Conservation (phyloP, 2,888 invertebrate species). For the Erebia ligea region DNA sequence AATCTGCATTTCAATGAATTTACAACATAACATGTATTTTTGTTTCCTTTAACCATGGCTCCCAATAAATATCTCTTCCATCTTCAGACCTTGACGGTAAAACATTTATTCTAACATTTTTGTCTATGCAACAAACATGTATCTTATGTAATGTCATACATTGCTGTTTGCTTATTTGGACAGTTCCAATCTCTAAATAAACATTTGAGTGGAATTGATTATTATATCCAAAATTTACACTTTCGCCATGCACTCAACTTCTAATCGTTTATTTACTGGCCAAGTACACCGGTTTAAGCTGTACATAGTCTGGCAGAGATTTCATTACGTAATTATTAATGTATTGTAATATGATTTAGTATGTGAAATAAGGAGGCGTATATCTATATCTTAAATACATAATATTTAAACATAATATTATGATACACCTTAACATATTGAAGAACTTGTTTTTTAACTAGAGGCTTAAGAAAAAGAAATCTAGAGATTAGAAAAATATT, state of each 20-base stretch:
- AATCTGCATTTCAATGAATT: constrained; percentile 28
- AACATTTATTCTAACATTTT: constrained; percentile 47
- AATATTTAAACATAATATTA: too few relatives aligned
- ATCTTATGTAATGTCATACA: too few relatives aligned
- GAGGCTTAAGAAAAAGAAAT: background rate
- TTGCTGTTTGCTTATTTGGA: background rate
- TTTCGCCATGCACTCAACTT: too few relatives aligned
- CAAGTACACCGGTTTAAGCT: too few relatives aligned
- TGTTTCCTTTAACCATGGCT: constrained; percentile 16
- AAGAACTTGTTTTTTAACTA: background rate
- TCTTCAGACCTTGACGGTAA: constrained; percentile 1
- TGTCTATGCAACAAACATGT: background rate
- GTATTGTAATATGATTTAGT: too few relatives aligned
- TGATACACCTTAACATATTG: background rate
- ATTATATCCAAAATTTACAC: background rate
- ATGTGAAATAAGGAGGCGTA: too few relatives aligned
- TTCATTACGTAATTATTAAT: too few relatives aligned
- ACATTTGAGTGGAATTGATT: background rate
- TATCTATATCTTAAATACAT: too few relatives aligned
- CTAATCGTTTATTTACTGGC: too few relatives aligned
- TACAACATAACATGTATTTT: constrained; percentile 24
- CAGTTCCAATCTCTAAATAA: background rate
- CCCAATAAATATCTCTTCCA: constrained; percentile 20
- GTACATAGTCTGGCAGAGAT: too few relatives aligned
- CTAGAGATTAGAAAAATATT: background rate